Evolutionary conservation across 2,888 invertebrate genomes (phyloP).

Genomic region (Lathronympha strigana): DNA sequence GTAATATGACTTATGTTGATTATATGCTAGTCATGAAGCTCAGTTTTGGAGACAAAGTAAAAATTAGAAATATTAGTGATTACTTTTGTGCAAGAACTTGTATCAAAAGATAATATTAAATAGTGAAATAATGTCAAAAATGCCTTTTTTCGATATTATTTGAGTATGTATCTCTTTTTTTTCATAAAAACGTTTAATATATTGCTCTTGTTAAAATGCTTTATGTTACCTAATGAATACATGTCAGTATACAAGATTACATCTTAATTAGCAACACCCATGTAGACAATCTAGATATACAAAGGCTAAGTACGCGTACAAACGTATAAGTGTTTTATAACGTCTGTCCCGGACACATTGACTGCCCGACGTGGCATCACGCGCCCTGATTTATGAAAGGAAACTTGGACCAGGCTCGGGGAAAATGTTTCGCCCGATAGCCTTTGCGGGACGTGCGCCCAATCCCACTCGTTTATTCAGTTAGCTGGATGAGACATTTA

Average conservation of each 20-base stretch:
- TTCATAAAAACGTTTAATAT: too few relatives aligned
- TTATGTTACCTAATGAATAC: too few relatives aligned
- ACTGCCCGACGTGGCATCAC: conserved; percentile 72
- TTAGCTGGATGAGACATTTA: conserved; percentile 60
- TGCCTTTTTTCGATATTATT: too few relatives aligned
- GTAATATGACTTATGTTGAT: conserved; percentile 45
- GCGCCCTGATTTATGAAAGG: conserved; percentile 77
- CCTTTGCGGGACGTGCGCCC: conserved; percentile 66
- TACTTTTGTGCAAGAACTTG: too few relatives aligned
- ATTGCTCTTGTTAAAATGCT: too few relatives aligned
- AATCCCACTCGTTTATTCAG: conserved; percentile 70
- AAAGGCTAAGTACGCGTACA: conserved; percentile 4
- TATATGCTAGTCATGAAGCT: conserved; percentile 11
- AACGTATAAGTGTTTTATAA: conserved; percentile 64
- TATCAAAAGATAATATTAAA: too few relatives aligned
- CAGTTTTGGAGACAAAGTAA: conserved; percentile 3
- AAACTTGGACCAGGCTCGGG: conserved; percentile 61
- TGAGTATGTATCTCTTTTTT: too few relatives aligned
- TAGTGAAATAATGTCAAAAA: too few relatives aligned
- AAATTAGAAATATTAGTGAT: too few relatives aligned
- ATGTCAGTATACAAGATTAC: background rate
- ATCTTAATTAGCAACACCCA: background rate
- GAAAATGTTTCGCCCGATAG: conserved; percentile 72
- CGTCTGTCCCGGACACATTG: conserved; percentile 68
- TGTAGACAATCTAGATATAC: background rate